A percentile compares a stretch with the other conserved stretches of the same genome.
phyloP scores from a whole-genome alignment of 2,888 invertebrate genomes.

The Sussaba pulchella region DNA sequence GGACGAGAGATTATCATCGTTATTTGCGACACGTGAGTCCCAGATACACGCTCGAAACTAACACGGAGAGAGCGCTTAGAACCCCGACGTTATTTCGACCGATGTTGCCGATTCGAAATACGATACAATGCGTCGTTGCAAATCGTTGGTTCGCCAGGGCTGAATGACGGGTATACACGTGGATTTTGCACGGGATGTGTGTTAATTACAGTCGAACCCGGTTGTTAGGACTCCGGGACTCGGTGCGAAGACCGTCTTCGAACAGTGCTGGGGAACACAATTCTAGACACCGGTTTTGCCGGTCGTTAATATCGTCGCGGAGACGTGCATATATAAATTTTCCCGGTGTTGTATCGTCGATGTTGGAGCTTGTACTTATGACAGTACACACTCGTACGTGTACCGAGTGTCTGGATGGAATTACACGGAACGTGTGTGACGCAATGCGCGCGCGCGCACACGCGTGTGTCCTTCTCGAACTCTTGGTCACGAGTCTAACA shows the following conservation, averaged over 20 bases:
- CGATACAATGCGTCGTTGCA: slow-evolving; percentile 47
- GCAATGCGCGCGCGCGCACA: slow-evolving; percentile 34
- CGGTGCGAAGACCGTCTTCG: slow-evolving; percentile 47
- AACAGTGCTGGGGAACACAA: slow-evolving; percentile 56
- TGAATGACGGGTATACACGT: slow-evolving; percentile 24
- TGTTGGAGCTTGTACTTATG: slow-evolving; percentile 53
- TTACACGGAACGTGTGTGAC: slow-evolving; percentile 25
- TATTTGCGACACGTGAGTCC: slow-evolving; percentile 58
- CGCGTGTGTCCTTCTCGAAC: slow-evolving; percentile 44
- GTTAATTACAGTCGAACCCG: slow-evolving; percentile 64
- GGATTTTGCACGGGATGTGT: slow-evolving; percentile 59
- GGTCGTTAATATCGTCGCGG: slow-evolving; percentile 63
- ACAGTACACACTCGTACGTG: slow-evolving; percentile 43
- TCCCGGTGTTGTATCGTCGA: slow-evolving; percentile 37
- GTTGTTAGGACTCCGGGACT: slow-evolving; percentile 47
- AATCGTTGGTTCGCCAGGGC: slow-evolving; percentile 34
- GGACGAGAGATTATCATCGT: slow-evolving; percentile 50
- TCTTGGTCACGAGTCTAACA: slow-evolving; percentile 57
- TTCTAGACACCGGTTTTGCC: slow-evolving; percentile 52
- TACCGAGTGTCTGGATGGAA: slow-evolving; percentile 14
- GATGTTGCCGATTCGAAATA: slow-evolving; percentile 26
- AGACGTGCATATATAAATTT: slow-evolving; percentile 54
- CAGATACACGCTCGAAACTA: slow-evolving; percentile 34
- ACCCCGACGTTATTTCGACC: slow-evolving; percentile 29
- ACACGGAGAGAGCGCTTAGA: slow-evolving; percentile 13